Percentiles rank a stretch among this genome's conserved stretches.
Conservation (phyloP, 2,797 vertebrate species). For the Syngnathus acus region DNA sequence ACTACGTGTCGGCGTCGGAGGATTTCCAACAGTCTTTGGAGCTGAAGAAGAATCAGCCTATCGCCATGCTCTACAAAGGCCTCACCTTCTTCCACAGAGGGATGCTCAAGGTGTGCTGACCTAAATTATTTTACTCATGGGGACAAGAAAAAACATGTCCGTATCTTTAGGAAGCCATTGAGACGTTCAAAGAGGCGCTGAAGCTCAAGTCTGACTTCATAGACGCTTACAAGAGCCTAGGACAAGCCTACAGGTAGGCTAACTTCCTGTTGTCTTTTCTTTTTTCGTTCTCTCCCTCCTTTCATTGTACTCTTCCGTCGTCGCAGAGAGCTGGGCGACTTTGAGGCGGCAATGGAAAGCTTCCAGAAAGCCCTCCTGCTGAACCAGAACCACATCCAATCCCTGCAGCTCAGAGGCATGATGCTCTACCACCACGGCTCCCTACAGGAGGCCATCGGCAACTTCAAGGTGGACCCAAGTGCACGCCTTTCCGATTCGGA, state of each 20-base stretch:
- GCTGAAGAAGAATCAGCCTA: constrained; percentile 93
- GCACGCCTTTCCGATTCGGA: not conserved
- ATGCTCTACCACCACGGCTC: constrained; percentile 98
- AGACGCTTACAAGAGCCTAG: constrained; percentile 94
- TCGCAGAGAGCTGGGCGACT: constrained; percentile 89
- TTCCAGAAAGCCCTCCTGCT: constrained; percentile 94
- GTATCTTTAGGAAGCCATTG: constrained; percentile 84
- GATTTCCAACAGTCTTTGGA: constrained; percentile 93
- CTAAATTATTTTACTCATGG: too few species aligned
- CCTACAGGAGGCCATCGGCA: constrained; percentile 87
- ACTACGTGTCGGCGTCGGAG: constrained; percentile 89
- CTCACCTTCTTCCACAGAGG: constrained; percentile 97
- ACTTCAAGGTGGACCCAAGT: constrained; percentile 82
- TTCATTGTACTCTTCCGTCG: not conserved
- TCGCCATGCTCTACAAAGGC: constrained; percentile 96
- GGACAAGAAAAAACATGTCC: too few species aligned
- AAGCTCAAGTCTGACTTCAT: constrained; percentile 94
- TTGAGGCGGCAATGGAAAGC: constrained; percentile 91
- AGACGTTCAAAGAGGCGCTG: constrained; percentile 93
- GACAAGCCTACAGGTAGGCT: constrained; percentile 89
- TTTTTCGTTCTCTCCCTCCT: not conserved
- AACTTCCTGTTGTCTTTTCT: not conserved
- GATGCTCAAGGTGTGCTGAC: constrained; percentile 80
- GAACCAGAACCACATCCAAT: constrained; percentile 97
- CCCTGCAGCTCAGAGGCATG: constrained; percentile 90